These are phyloP conservation scores for Oncorhynchus masou DNA, from an alignment of 2,113 vertebrate species.

Conservation along the genomic window DNA sequence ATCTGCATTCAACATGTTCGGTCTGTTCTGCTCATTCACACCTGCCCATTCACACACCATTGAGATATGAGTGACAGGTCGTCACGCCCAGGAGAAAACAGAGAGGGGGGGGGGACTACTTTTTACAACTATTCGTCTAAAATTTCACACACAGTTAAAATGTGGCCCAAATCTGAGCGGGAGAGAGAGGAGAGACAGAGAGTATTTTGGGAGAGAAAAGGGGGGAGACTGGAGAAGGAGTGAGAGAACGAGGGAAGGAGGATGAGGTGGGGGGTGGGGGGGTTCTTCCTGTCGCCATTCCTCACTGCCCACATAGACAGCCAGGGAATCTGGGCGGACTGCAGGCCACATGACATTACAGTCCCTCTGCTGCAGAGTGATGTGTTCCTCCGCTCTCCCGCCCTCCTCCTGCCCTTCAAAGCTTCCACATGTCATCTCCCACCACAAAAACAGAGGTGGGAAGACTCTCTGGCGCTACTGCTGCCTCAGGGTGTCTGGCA, in stretches of 20 bases:
- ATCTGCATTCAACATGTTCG: conserved; percentile 6
- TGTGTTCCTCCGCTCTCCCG: conserved; percentile 68
- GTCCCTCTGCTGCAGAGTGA: conserved; percentile 69
- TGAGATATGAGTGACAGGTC: not conserved
- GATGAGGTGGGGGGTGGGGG: conserved; percentile 32
- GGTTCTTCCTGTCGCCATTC: conserved; percentile 76
- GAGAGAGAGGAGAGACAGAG: not conserved
- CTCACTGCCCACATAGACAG: conserved; percentile 77
- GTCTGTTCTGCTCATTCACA: not conserved
- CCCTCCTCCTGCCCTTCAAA: conserved; percentile 76
- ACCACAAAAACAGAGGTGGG: conserved; percentile 88
- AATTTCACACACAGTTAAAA: not conserved
- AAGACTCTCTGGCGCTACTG: conserved; percentile 84
- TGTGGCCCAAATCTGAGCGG: not conserved
- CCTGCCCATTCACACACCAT: no score
- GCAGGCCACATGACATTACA: conserved; percentile 79
- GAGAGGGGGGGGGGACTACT: no score
- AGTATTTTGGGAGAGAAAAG: not conserved
- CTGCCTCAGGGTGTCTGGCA: conserved; percentile 85
- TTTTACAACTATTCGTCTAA: not conserved
- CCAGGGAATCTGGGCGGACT: conserved; percentile 69
- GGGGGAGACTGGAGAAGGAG: not conserved
- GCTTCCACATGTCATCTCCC: conserved; percentile 82
- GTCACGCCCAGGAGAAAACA: not conserved
- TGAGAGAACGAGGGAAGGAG: conserved; percentile 40